A percentile compares a stretch with the other conserved stretches of the same genome.
Evolutionary conservation across 2,888 invertebrate genomes (phyloP).

Genomic region (Antheraea yamamai): DNA sequence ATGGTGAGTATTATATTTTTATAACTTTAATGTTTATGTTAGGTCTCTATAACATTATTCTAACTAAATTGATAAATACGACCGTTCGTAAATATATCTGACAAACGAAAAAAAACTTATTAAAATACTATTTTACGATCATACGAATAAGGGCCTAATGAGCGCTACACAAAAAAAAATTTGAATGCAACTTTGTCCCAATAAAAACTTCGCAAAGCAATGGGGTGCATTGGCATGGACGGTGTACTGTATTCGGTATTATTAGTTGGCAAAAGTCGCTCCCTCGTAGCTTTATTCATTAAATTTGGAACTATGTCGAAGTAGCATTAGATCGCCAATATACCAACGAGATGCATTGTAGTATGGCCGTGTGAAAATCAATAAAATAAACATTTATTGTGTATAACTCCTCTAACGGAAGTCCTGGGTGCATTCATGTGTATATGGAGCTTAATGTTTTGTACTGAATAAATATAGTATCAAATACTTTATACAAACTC

Average conservation of each 20-base stretch:
- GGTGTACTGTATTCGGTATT: constrained; percentile 68
- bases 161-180: constrained; percentile 36
- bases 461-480: constrained; percentile 1
- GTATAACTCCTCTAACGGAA: constrained; percentile 46
- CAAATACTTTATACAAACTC: not conserved
- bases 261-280: constrained; percentile 73
- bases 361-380: constrained; percentile 75
- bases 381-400: constrained; percentile 77
- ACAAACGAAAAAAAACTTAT: constrained; percentile 44
- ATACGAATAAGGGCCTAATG: constrained; percentile 17
- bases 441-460: constrained; percentile 29
- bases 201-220: constrained; percentile 63
- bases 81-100: not conserved
- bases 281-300: constrained; percentile 62
- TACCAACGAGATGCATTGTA: constrained; percentile 63
- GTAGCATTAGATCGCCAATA: constrained; percentile 44
- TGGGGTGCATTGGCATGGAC: constrained; percentile 46
- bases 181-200: constrained; percentile 66
- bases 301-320: constrained; percentile 64
- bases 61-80: not conserved
- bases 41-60: no score
- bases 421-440: constrained; percentile 28
- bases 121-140: constrained; percentile 17
- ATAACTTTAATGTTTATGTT: no score
- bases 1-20: no score